Conservation (phyloP, 2,888 invertebrate genomes). For the Taphrorychus bicolor region DNA sequence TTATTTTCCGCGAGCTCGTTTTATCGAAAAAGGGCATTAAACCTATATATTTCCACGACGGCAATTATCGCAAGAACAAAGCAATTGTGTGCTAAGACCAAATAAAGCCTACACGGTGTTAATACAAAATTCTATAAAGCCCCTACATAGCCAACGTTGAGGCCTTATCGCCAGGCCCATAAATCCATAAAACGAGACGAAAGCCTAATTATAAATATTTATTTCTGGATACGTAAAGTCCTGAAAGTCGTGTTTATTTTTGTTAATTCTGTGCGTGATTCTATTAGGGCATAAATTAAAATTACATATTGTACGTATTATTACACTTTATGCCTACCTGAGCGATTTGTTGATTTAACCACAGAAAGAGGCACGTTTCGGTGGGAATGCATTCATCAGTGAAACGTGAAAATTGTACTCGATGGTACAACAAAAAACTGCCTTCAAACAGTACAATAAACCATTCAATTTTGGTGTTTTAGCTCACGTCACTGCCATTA, state of each 20-base stretch:
- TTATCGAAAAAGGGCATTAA: background rate
- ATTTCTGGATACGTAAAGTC: conserved; percentile 44
- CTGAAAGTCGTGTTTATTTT: conserved; percentile 36
- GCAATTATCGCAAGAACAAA: background rate
- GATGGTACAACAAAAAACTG: too few relatives aligned
- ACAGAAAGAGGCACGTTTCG: too few relatives aligned
- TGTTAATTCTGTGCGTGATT: conserved; percentile 26
- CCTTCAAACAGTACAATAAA: too few relatives aligned
- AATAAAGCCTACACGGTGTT: conserved; percentile 12
- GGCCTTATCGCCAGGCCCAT: conserved; percentile 43
- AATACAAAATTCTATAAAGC: conserved; percentile 32
- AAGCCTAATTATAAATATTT: conserved; percentile 47
- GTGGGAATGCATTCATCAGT: too few relatives aligned
- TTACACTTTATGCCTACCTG: too few relatives aligned
- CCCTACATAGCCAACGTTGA: conserved; percentile 26
- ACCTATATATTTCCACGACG: background rate
- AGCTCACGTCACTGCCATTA: too few relatives aligned
- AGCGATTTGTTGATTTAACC: too few relatives aligned
- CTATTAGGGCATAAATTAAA: conserved; percentile 32
- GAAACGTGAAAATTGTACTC: too few relatives aligned
- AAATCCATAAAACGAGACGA: conserved; percentile 48
- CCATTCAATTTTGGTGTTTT: too few relatives aligned
- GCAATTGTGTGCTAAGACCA: conserved; percentile 2
- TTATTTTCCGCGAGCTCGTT: background rate
- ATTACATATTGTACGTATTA: conserved; percentile 11